Conservation (phyloP, 2,888 invertebrate genomes). For the Eupeodes latifasciatus region DNA sequence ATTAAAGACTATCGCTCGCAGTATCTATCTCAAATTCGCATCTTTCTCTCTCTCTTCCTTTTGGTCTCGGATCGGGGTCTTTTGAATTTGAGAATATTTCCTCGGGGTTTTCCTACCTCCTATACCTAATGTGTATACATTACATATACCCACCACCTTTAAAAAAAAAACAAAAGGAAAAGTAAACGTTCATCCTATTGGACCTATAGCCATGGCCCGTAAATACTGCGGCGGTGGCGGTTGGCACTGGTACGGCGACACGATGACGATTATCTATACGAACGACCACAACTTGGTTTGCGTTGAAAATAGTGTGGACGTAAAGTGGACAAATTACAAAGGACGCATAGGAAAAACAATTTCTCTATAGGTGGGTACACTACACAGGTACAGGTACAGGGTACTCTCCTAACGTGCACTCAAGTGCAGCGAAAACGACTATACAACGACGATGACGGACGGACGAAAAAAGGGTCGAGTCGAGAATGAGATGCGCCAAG, state of each 20-base stretch:
- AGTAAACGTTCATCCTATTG: conserved; percentile 18
- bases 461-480: conserved; percentile 45
- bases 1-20: conserved; percentile 58
- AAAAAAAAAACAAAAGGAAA: conserved; percentile 36
- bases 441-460: conserved; percentile 15
- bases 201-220: background rate
- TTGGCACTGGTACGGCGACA: background rate
- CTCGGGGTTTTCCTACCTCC: background rate
- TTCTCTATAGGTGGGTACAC: conserved; percentile 18
- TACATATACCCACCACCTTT: background rate
- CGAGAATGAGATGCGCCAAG: conserved; percentile 56
- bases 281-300: background rate
- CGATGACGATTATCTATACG: conserved; percentile 1
- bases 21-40: conserved; percentile 53
- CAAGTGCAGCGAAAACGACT: conserved; percentile 63
- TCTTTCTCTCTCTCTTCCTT: conserved; percentile 26
- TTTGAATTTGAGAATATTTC: conserved; percentile 45
- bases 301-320: conserved; percentile 41
- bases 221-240: conserved; percentile 4
- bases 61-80: background rate
- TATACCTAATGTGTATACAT: background rate
- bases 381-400: too few relatives aligned
- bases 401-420: conserved; percentile 69
- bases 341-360: conserved; percentile 34
- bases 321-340: conserved; percentile 63